A percentile compares a stretch with the other conserved stretches of the same genome.
These are phyloP conservation scores for Hepsetus odoe DNA, from an alignment of 2,113 vertebrate species.

Conservation along the genomic window DNA sequence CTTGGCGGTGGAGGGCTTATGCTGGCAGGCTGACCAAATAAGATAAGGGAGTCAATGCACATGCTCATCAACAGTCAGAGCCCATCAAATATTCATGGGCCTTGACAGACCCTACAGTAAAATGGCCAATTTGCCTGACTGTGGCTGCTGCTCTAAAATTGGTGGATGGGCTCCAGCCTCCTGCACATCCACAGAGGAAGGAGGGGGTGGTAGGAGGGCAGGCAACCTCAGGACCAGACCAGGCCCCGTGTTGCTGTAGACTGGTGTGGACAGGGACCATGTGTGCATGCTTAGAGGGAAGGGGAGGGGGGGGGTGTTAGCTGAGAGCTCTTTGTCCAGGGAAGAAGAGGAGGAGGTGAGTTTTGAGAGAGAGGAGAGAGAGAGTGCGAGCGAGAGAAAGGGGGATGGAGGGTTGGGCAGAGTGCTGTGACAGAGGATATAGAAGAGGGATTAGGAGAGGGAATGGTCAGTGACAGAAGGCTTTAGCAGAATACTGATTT, in stretches of 20 bases:
- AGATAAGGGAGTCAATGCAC: conserved; percentile 62
- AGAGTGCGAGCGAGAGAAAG: not conserved
- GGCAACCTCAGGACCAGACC: conserved; percentile 34
- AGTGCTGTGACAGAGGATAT: conserved; percentile 41
- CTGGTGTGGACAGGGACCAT: conserved; percentile 18
- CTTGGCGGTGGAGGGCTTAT: conserved; percentile 48
- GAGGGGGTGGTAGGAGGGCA: not conserved
- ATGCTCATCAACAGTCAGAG: conserved; percentile 57
- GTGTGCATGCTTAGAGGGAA: conserved; percentile 7
- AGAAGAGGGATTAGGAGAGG: conserved; percentile 43
- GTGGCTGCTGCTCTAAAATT: conserved; percentile 48
- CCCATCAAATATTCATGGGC: conserved; percentile 63
- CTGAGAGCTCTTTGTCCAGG: conserved; percentile 33
- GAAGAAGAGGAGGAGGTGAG: conserved; percentile 29
- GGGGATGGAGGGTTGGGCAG: conserved; percentile 1
- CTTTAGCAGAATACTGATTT: conserved; percentile 49
- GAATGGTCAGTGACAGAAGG: conserved; percentile 53
- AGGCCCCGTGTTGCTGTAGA: conserved; percentile 13
- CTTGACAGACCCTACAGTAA: conserved; percentile 60
- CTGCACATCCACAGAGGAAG: conserved; percentile 37
- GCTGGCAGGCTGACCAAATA: conserved; percentile 59
- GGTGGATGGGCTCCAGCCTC: conserved; percentile 42
- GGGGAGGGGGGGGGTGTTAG: not conserved
- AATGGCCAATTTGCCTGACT: conserved; percentile 60
- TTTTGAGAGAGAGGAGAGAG: not conserved